Evolutionary conservation across 2,797 vertebrate species (phyloP).

Genomic region (Epinephelus malabaricus): DNA sequence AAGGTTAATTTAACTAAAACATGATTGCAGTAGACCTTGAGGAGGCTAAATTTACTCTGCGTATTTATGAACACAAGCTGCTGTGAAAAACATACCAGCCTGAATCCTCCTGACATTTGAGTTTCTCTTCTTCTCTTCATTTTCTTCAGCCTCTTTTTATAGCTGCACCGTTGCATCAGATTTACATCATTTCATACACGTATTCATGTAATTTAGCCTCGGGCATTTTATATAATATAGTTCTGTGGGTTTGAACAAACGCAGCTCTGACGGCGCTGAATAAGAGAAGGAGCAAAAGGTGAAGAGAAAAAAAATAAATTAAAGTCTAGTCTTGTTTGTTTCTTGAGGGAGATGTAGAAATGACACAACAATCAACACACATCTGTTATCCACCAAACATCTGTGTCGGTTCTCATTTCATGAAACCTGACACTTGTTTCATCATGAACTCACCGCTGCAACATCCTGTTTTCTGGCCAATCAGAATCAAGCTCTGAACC

Average conservation of each 20-base stretch:
- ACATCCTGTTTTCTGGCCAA: conserved; percentile 19
- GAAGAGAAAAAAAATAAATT: background rate
- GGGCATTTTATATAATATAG: background rate
- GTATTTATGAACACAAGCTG: background rate
- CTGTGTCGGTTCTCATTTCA: background rate
- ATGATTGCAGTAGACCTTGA: background rate
- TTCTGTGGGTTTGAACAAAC: background rate
- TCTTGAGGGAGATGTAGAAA: background rate
- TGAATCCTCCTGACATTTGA: background rate
- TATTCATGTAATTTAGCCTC: background rate
- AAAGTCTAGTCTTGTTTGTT: background rate
- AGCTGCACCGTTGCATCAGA: background rate
- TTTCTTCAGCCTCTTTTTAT: background rate
- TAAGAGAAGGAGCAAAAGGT: background rate
- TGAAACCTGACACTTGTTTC: background rate
- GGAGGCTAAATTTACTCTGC: background rate
- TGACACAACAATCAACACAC: background rate
- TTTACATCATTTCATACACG: background rate
- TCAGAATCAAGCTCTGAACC: background rate
- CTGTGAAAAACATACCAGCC: background rate
- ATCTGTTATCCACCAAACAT: background rate
- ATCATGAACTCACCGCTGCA: background rate
- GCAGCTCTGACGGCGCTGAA: background rate
- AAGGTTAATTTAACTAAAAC: conserved; percentile 17
- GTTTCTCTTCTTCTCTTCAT: background rate